Conservation (phyloP, 2,113 vertebrate genomes). For the Aptenodytes forsteri region DNA sequence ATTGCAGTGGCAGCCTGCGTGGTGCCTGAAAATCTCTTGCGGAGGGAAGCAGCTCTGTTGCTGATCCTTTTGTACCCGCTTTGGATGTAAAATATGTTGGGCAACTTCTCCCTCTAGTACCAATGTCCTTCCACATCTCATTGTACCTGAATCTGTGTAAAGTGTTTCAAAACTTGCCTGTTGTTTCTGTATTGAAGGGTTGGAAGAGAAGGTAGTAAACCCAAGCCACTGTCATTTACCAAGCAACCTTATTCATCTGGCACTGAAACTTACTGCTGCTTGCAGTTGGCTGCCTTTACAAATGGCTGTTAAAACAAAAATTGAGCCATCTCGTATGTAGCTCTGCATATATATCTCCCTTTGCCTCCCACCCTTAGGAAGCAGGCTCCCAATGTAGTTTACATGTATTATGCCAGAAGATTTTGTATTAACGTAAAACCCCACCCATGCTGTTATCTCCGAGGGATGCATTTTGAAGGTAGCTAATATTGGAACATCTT, state of each 20-base stretch:
- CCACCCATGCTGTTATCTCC: background rate
- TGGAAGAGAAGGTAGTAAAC: background rate
- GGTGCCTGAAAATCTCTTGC: background rate
- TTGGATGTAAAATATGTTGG: background rate
- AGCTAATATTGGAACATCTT: background rate
- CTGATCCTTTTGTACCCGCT: background rate
- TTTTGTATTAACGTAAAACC: background rate
- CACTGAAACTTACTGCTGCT: background rate
- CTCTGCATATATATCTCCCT: background rate
- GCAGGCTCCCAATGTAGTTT: background rate
- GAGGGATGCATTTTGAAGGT: background rate
- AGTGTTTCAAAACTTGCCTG: background rate
- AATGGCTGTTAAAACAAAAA: background rate
- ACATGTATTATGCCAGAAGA: background rate
- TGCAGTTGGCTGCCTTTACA: background rate
- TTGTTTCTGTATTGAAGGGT: fast-evolving
- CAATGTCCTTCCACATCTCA: background rate
- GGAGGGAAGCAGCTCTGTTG: background rate
- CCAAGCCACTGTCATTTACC: background rate
- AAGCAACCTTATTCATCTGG: background rate
- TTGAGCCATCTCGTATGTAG: background rate
- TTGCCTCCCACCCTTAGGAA: background rate
- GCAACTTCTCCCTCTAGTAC: background rate
- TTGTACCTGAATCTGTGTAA: fast-evolving
- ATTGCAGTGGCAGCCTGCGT: background rate